Percentiles rank a stretch among this genome's conserved stretches.
These are phyloP conservation scores for Pachyrhynchus sulphureomaculatus DNA, from an alignment of 1,140 invertebrate species.

Conservation along the genomic window DNA sequence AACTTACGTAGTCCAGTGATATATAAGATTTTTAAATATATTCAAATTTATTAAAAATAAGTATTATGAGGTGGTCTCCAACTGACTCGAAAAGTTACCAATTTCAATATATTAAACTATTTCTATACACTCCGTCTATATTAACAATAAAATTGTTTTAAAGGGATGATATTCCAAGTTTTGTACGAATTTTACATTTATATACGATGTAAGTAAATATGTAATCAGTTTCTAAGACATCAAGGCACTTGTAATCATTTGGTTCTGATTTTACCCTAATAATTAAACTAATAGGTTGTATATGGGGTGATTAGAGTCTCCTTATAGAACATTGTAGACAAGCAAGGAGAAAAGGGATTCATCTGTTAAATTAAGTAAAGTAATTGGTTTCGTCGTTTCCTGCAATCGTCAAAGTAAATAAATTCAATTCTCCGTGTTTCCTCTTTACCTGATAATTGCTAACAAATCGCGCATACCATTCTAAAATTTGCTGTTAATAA, in stretches of 20 bases:
- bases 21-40: too few relatives aligned
- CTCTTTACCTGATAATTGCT: not conserved
- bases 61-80: too few relatives aligned
- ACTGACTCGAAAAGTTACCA: too few relatives aligned
- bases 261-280: slow-evolving; percentile 13
- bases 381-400: slow-evolving; percentile 11
- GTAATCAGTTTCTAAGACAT: slow-evolving; percentile 1
- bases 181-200: too few relatives aligned
- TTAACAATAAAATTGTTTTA: too few relatives aligned
- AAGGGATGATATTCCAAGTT: too few relatives aligned
- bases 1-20: too few relatives aligned
- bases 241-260: slow-evolving; percentile 2
- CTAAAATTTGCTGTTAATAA: too few relatives aligned
- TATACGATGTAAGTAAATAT: too few relatives aligned
- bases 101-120: too few relatives aligned
- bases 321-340: slow-evolving; percentile 11
- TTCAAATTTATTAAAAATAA: too few relatives aligned
- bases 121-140: too few relatives aligned
- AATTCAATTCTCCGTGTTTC: not conserved
- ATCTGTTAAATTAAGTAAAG: slow-evolving; percentile 19
- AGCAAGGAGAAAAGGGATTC: slow-evolving; percentile 14
- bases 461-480: not conserved
- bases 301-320: slow-evolving; percentile 21
- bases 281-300: slow-evolving; percentile 23
- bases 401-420: slow-evolving; percentile 7